A percentile compares a stretch with the other conserved stretches of the same genome.
phyloP scores from a whole-genome alignment of 2,113 vertebrate genomes.

The Nesoenas mayeri region DNA sequence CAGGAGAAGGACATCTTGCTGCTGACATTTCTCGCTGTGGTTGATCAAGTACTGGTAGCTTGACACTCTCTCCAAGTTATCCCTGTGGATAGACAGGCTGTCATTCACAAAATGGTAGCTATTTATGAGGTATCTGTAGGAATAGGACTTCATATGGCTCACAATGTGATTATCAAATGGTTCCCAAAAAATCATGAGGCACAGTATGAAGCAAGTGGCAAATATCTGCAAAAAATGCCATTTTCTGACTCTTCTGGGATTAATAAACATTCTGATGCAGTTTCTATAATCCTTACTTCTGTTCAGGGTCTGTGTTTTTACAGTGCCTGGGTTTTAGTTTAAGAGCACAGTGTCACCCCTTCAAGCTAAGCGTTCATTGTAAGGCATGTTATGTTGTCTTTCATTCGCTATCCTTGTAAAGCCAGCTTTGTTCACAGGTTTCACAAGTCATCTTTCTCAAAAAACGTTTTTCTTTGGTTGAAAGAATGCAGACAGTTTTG shows the following conservation, averaged over 20 bases:
- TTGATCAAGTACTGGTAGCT: constrained; percentile 85
- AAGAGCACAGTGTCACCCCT: neutral
- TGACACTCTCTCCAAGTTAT: constrained; percentile 53
- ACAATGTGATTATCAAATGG: constrained; percentile 81
- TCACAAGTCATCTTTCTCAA: constrained; percentile 44
- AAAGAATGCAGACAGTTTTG: neutral
- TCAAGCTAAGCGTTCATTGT: constrained; percentile 50
- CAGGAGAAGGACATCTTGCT: constrained; percentile 83
- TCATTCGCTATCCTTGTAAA: neutral
- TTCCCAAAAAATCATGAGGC: constrained; percentile 84
- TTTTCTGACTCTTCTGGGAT: constrained; percentile 83
- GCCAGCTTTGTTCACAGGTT: neutral
- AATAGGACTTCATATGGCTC: constrained; percentile 87
- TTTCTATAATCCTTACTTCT: constrained; percentile 34
- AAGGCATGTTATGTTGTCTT: constrained; percentile 19
- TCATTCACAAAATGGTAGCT: constrained; percentile 87
- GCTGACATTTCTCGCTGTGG: constrained; percentile 81
- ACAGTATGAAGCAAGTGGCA: constrained; percentile 82
- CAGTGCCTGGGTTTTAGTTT: neutral
- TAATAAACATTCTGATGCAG: constrained; percentile 83
- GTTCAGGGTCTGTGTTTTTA: constrained; percentile 43
- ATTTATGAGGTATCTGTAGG: constrained; percentile 90
- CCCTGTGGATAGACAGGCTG: constrained; percentile 75
- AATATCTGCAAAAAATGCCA: constrained; percentile 82
- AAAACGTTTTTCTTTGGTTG: neutral